Percentiles rank a stretch among this genome's conserved stretches.
These are phyloP conservation scores for Oppia nitens DNA, from an alignment of 1,140 invertebrate genomes.

Conservation along the genomic window DNA sequence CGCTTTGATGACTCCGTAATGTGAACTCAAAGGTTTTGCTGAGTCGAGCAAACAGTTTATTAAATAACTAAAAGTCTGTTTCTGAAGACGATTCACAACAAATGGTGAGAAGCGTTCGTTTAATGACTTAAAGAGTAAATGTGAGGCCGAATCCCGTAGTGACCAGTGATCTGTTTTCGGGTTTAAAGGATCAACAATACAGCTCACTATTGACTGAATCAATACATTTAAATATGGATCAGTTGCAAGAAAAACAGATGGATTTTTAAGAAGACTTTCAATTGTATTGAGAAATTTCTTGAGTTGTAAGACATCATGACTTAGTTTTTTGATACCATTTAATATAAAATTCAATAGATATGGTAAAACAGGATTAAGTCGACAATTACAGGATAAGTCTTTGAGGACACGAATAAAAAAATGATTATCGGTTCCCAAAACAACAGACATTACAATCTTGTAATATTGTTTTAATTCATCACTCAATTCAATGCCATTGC, in stretches of 20 bases:
- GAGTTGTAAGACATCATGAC: conserved; percentile 27
- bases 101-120: conserved; percentile 24
- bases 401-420: conserved; percentile 20
- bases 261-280: conserved; percentile 25
- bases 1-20: conserved; percentile 30
- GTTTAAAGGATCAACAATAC: conserved; percentile 27
- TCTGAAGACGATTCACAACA: conserved; percentile 24
- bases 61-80: conserved; percentile 23
- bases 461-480: neutral
- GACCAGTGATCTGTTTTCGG: conserved; percentile 29
- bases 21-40: conserved; percentile 27
- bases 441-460: neutral
- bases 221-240: conserved; percentile 27
- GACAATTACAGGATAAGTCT: conserved; percentile 26
- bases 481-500: neutral
- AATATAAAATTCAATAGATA: conserved; percentile 29
- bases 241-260: conserved; percentile 24
- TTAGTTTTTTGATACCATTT: conserved; percentile 29
- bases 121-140: conserved; percentile 26
- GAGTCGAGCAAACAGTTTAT: conserved; percentile 27
- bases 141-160: conserved; percentile 28
- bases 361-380: conserved; percentile 27
- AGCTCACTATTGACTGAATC: conserved; percentile 28
- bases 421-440: neutral
- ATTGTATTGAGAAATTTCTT: conserved; percentile 26